Evolutionary conservation across 2,888 invertebrate genomes (phyloP), one percentile per base, ranked within the genome.

Genomic region (Operophtera brumata): DNA sequence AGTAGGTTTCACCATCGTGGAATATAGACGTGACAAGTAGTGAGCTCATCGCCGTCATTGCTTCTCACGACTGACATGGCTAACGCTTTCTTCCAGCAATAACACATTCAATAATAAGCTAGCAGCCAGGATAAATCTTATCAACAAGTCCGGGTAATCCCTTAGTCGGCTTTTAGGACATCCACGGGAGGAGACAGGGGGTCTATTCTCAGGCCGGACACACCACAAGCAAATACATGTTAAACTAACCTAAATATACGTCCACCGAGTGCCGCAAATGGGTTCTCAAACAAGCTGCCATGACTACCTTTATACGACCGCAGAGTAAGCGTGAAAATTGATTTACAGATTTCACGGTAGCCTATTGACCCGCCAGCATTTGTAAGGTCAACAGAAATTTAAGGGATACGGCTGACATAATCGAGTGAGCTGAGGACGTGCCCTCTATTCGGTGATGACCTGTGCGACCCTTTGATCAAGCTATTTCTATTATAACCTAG

Each of bases 221-320:
- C n/a, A n/a, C n/a, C n/a, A n/a, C n/a, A n/a, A n/a, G 9, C 10
- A 20, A 10, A 39, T 26, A 26, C 26, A 7, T 7, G 26, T 26
- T 30, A 30, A 30, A 9, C 2, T 30, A 30, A n/a, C n/a, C 30
- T 8, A 30, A 0, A 9, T 9, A 30, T 13, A 42, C 26, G 36
- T 34, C 30, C 65, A 61, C 64, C 40, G 26, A 44, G 35, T 50
- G 53, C 80, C 77, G 45, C 75, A 75, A 69, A 77, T 69, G 80
- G 76, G 45, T 64, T 68, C 71, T 66, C 67, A 71, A 70, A 77
- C 70, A 66, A 69, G 70, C 71, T 64, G 68, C 53, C 57, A 67
- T 70, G 69, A 76, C 71, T 48, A 56, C 35, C 9, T 9, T 8
- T 42, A 70, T 66, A 70, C 64, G 56, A 64, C 60, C 65, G 57